phyloP scores from a whole-genome alignment of 92 coral and sea anemone genomes.

The Scolanthus callimorphus region DNA sequence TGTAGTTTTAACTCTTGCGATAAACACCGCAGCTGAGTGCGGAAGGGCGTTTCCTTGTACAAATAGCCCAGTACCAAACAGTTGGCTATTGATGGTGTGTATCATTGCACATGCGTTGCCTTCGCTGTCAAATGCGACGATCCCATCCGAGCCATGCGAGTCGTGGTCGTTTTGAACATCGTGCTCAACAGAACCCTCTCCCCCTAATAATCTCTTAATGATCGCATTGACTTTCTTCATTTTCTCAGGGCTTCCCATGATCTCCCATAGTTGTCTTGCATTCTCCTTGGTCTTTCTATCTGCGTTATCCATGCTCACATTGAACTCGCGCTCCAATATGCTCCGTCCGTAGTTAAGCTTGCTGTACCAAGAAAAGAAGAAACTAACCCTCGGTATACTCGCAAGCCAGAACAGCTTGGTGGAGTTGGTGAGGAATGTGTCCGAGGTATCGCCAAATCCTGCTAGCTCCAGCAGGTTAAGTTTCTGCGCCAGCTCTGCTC shows the following conservation, averaged over 20 bases:
- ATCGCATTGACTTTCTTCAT: conserved; percentile 65
- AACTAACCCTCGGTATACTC: conserved; percentile 69
- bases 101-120: conserved; percentile 92
- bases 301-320: conserved; percentile 46
- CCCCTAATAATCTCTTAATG: conserved; percentile 66
- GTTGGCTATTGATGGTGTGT: conserved; percentile 81
- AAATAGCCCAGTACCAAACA: conserved; percentile 96
- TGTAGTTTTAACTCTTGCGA: conserved; percentile 40
- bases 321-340: conserved; percentile 49
- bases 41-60: conserved; percentile 80
- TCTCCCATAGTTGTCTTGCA: conserved; percentile 68
- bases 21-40: conserved; percentile 74
- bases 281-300: conserved; percentile 59
- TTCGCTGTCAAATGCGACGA: conserved; percentile 77
- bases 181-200: conserved; percentile 17
- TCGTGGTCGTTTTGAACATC: conserved; percentile 1
- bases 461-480: conserved; percentile 79
- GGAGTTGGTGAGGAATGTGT: conserved; percentile 68
- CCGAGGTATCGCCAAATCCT: conserved; percentile 41
- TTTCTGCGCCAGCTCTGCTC: conserved; percentile 77
- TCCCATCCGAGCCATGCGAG: conserved; percentile 71
- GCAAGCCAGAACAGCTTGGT: conserved; percentile 83
- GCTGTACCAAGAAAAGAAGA: conserved; percentile 58
- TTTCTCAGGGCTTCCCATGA: conserved; percentile 56
- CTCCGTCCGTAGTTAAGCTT: conserved; percentile 49